Conservation (phyloP, 2,888 invertebrate genomes). For the Meloe dianella region DNA sequence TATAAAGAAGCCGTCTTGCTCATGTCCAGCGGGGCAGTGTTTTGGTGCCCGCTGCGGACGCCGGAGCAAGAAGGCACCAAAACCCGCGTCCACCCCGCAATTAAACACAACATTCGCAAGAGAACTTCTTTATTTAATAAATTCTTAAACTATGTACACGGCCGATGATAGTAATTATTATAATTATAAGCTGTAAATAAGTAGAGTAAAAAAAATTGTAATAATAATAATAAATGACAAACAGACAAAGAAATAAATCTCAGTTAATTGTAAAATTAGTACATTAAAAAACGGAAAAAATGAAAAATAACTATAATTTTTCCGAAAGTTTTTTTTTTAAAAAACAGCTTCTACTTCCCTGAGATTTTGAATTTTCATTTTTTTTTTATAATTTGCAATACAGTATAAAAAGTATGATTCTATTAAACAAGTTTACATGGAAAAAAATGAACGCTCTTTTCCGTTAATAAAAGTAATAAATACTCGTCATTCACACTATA, state of each 20-base stretch:
- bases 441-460: slow-evolving; percentile 18
- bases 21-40: slow-evolving; percentile 60
- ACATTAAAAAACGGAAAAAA: slow-evolving; percentile 23
- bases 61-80: slow-evolving; percentile 65
- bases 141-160: slow-evolving; percentile 44
- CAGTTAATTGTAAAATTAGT: background rate
- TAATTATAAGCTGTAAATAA: slow-evolving; percentile 2
- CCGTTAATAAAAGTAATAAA: slow-evolving; percentile 32
- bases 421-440: background rate
- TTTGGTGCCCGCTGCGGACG: slow-evolving; percentile 62
- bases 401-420: slow-evolving; percentile 4
- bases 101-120: slow-evolving; percentile 60
- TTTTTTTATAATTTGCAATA: slow-evolving; percentile 5
- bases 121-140: slow-evolving; percentile 61
- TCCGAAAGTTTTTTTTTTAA: slow-evolving; percentile 22
- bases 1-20: slow-evolving; percentile 60
- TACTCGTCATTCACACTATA: slow-evolving; percentile 50
- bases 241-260: background rate
- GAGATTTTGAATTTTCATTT: slow-evolving; percentile 8
- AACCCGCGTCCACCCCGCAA: slow-evolving; percentile 62
- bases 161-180: slow-evolving; percentile 32
- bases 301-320: slow-evolving; percentile 21
- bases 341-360: slow-evolving; percentile 12
- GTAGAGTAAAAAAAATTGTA: slow-evolving; percentile 15
- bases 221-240: background rate